Conservation (phyloP, 2,888 invertebrate genomes). For the Adelphocoris suturalis region DNA sequence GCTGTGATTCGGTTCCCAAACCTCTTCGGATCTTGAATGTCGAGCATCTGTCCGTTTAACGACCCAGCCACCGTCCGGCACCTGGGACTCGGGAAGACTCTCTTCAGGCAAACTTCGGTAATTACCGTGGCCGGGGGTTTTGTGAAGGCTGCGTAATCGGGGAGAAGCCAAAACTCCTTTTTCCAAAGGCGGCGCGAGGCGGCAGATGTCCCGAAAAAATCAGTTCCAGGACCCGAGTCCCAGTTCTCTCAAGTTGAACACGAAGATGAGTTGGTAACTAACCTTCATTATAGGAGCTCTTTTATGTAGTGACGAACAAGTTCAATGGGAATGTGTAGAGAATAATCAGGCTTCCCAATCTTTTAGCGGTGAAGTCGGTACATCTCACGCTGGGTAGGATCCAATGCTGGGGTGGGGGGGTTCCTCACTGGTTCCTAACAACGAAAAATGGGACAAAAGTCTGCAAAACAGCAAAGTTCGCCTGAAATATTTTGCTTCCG, state of each 20-base stretch:
- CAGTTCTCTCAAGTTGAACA: neutral
- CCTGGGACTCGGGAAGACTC: neutral
- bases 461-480: no score
- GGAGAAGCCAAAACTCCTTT: neutral
- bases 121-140: slow-evolving; percentile 12
- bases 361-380: no score
- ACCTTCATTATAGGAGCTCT: neutral
- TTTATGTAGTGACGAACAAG: no score
- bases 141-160: slow-evolving; percentile 12
- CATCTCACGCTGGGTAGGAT: no score
- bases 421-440: no score
- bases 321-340: no score
- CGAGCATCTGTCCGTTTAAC: slow-evolving; percentile 32
- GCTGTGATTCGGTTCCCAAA: slow-evolving; percentile 7
- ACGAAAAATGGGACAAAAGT: no score
- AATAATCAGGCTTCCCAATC: no score
- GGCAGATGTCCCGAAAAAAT: slow-evolving; percentile 27
- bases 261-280: neutral
- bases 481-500: no score
- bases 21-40: neutral
- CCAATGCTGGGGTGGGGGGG: no score
- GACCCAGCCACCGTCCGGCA: neutral
- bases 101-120: neutral
- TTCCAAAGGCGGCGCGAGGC: neutral
- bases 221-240: neutral